Evolutionary conservation across 2,888 invertebrate species (phyloP).

Genomic region (Scotopteryx bipunctaria): DNA sequence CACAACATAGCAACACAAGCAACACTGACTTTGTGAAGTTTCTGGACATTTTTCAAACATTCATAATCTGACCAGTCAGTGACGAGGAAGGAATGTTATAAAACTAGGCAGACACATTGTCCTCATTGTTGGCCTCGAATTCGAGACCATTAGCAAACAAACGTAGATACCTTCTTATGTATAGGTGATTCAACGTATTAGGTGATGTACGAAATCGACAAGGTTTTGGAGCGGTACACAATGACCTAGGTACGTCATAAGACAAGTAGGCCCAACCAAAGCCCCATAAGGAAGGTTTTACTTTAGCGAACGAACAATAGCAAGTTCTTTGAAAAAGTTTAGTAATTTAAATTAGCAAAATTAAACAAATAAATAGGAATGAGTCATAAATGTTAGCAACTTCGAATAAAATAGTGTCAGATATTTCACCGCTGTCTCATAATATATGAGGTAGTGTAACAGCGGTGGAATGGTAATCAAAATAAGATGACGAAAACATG

Average conservation of each 20-base stretch:
- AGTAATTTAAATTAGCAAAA: too few relatives aligned
- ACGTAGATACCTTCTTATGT: constrained; percentile 18
- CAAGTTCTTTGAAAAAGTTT: too few relatives aligned
- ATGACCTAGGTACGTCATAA: constrained; percentile 55
- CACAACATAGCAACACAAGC: constrained; percentile 8
- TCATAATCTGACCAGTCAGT: too few relatives aligned
- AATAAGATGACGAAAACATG: too few relatives aligned
- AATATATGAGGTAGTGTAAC: too few relatives aligned
- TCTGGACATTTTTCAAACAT: neutral
- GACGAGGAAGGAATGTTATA: neutral
- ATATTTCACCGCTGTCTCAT: too few relatives aligned
- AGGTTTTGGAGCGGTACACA: constrained; percentile 45
- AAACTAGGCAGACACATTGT: neutral
- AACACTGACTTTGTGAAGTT: constrained; percentile 9
- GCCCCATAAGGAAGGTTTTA: too few relatives aligned
- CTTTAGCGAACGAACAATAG: constrained; percentile 13
- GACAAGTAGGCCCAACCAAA: constrained; percentile 34
- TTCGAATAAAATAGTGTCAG: too few relatives aligned
- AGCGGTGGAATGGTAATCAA: too few relatives aligned
- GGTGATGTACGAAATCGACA: constrained; percentile 53
- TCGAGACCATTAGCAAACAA: constrained; percentile 16
- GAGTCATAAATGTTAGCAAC: too few relatives aligned
- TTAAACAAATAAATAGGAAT: too few relatives aligned
- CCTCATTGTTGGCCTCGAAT: constrained; percentile 12
- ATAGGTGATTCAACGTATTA: constrained; percentile 46